Percentiles rank a stretch among this genome's conserved stretches.
Evolutionary conservation across 2,888 invertebrate species (phyloP).

Genomic region (Cerastoderma edule): DNA sequence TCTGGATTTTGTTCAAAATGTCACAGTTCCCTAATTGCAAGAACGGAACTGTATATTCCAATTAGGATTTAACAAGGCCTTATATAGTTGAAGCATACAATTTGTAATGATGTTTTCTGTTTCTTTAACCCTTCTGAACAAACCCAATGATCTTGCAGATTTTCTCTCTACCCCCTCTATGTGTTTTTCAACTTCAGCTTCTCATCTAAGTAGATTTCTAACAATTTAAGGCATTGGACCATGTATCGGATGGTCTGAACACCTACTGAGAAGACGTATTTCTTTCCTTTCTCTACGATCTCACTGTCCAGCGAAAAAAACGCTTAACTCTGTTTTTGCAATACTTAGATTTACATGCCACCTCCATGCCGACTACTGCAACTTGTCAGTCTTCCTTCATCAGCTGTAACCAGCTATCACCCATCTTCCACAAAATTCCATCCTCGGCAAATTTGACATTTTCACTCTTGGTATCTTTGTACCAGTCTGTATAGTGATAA

Average conservation of each 20-base stretch:
- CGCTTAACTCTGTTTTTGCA: conserved; percentile 9
- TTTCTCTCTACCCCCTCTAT: conserved; percentile 14
- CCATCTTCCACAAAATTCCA: conserved; percentile 20
- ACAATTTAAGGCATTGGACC: conserved; percentile 11
- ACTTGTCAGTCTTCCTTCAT: background rate
- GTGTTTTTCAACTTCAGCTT: conserved; percentile 25
- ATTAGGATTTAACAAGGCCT: conserved; percentile 9
- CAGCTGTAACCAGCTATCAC: background rate
- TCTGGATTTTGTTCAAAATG: conserved; percentile 15
- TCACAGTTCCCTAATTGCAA: conserved; percentile 28
- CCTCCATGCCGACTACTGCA: conserved; percentile 1
- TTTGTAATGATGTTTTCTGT: conserved; percentile 3
- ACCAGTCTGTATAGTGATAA: background rate
- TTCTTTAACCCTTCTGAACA: conserved; percentile 17
- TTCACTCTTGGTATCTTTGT: background rate
- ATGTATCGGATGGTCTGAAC: conserved; percentile 11
- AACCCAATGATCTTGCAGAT: background rate
- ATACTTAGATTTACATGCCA: conserved; percentile 21
- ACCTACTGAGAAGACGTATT: background rate
- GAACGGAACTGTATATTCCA: conserved; percentile 18
- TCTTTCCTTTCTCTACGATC: conserved; percentile 7
- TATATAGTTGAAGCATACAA: conserved; percentile 22
- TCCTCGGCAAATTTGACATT: conserved; percentile 27
- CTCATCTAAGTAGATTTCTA: conserved; percentile 21
- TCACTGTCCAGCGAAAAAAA: conserved; percentile 18